phyloP scores from a whole-genome alignment of 2,113 vertebrate species.

The Hemicordylus capensis region DNA sequence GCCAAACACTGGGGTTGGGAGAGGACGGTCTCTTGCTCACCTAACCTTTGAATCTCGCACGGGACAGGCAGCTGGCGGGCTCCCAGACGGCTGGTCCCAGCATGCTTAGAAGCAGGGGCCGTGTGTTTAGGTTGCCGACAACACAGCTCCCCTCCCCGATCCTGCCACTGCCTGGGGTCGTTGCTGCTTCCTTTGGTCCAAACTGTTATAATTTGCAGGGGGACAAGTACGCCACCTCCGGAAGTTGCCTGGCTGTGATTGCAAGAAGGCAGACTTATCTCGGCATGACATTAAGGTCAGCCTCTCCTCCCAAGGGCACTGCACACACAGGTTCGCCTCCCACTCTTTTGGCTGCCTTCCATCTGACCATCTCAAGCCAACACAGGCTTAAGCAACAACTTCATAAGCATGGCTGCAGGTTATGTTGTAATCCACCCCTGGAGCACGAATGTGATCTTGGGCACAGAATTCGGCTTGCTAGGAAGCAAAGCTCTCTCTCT shows the following conservation, averaged over 20 bases:
- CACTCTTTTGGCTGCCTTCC: background rate
- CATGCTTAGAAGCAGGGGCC: background rate
- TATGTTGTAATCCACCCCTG: background rate
- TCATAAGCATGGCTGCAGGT: background rate
- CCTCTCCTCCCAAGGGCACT: conserved; percentile 24
- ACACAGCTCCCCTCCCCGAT: background rate
- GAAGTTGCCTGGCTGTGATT: background rate
- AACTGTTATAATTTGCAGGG: background rate
- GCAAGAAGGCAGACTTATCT: conserved; percentile 14
- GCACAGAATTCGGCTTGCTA: background rate
- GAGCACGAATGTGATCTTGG: background rate
- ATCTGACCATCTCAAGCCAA: background rate
- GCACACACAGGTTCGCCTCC: background rate
- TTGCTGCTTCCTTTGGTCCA: background rate
- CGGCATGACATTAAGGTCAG: conserved; percentile 17
- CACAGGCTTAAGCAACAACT: background rate
- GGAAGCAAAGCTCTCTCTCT: too few species aligned
- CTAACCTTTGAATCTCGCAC: background rate
- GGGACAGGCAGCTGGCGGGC: too few species aligned
- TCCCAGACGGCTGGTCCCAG: background rate
- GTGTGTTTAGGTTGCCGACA: conserved; percentile 13
- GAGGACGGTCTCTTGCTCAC: background rate
- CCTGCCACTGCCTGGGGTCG: background rate
- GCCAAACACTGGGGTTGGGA: background rate
- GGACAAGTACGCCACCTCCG: background rate